Evolutionary conservation across 2,797 vertebrate genomes (phyloP).

Genomic region (Hirundo rustica): DNA sequence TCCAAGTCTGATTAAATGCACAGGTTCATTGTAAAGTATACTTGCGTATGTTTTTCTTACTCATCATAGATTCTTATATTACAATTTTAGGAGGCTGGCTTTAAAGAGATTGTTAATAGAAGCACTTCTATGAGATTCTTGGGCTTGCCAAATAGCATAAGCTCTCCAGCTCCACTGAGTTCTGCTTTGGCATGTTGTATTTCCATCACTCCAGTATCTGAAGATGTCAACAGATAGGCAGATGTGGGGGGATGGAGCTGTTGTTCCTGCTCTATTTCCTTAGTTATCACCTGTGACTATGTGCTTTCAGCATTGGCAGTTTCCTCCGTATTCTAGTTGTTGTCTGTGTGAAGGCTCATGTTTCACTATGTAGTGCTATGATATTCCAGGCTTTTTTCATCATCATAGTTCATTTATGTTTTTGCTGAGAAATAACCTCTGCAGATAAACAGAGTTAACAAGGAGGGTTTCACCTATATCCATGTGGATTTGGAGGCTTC

Average conservation of each 20-base stretch:
- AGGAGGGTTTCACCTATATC: background rate
- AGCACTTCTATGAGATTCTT: background rate
- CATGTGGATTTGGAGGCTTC: background rate
- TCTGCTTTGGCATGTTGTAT: background rate
- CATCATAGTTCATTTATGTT: background rate
- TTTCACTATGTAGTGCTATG: accelerated
- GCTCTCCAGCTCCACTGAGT: background rate
- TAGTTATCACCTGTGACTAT: background rate
- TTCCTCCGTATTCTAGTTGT: accelerated
- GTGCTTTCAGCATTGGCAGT: background rate
- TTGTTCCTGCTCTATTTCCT: background rate
- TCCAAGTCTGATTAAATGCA: background rate
- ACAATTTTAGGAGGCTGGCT: background rate
- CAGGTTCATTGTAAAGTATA: background rate
- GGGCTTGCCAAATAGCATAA: background rate
- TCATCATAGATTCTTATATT: background rate
- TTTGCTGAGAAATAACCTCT: background rate
- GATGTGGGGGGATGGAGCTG: background rate
- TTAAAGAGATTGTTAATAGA: background rate
- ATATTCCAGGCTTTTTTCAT: background rate
- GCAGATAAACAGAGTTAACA: background rate
- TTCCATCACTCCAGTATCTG: background rate
- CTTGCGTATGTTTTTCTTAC: background rate
- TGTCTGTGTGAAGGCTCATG: background rate
- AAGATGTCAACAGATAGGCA: background rate